A percentile compares a stretch with the other conserved stretches of the same genome.
These are phyloP conservation scores for Petrolisthes manimaculis DNA, from an alignment of 2,888 invertebrate genomes.

Conservation along the genomic window DNA sequence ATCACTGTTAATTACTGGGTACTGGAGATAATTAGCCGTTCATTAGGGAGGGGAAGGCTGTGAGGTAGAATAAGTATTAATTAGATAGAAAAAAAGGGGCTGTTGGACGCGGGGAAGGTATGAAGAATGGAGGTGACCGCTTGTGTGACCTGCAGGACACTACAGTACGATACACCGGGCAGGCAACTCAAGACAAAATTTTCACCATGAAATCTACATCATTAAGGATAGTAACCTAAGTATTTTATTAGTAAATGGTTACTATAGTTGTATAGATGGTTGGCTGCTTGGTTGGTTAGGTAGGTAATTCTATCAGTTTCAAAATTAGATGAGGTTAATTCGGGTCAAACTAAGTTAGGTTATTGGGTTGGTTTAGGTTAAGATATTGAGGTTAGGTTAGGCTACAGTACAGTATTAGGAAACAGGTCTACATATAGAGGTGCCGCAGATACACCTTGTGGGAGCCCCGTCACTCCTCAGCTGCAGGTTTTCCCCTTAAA, in stretches of 20 bases:
- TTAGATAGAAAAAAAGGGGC: not conserved
- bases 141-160: not conserved
- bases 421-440: not conserved
- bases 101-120: not conserved
- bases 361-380: too few relatives aligned
- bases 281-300: too few relatives aligned
- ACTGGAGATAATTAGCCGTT: slow-evolving; percentile 31
- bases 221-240: too few relatives aligned
- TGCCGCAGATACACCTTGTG: not conserved
- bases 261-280: too few relatives aligned
- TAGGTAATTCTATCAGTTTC: too few relatives aligned
- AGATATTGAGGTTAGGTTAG: not conserved
- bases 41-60: slow-evolving; percentile 4
- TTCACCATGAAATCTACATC: too few relatives aligned
- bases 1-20: slow-evolving; percentile 23
- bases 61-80: not conserved
- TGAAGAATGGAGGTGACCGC: not conserved
- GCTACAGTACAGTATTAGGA: too few relatives aligned
- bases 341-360: too few relatives aligned
- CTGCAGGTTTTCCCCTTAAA: not conserved
- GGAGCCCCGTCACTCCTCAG: not conserved
- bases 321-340: too few relatives aligned
- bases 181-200: too few relatives aligned
- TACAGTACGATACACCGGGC: too few relatives aligned
- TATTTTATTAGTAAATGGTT: too few relatives aligned